Base-by-base conservation (phyloP, 1,140 invertebrate species). In the Neodiprion fabricii region DNA sequence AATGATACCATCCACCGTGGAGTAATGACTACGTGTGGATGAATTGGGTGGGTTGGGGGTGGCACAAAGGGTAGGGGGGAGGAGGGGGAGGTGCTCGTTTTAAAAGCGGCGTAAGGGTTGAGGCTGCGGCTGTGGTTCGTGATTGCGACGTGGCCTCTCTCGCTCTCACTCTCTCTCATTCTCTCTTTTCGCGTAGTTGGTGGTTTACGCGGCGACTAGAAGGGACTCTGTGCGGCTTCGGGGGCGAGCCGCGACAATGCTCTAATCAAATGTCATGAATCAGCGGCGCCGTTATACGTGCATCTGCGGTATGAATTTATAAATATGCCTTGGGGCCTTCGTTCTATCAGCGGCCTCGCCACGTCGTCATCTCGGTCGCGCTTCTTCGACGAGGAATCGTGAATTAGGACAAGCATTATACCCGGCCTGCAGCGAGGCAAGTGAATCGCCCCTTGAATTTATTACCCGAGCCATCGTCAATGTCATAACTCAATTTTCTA, bases 251-350 rank as follows among this genome's bases (percentile, higher is more conserved):
- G 79, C 84, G 86, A 86, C 85, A 87, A 87, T 87, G 80, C 86
- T 85, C 84, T 87, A 87, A 87, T 87, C 86, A 87, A 87, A 87
- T 87, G 85, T 86, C 85, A 87, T 81, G 85, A 87, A 87, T 87
- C 85, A 86, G 85, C 83, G 82, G 85, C 83, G 82, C 82, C 82
- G 86, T 86, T 86, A 86, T 85, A 84, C 84, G 84, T 84, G 84
- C 86, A 87, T 87, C 86, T 87, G 86, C 84, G 83, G 78, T 82
- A 81, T 87, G 85, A 87, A 87, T 87, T 86, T 85, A 83, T 85
- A 86, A 87, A 87, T 86, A 86, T 82, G 81, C 83, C 86, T 40
- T 79, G 71, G 70, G 77, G 67, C 11, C 7, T 12, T 17, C 11
- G 28, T 40, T 40, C 28, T 40, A 40, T 40, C 28, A 40, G 28